Percentiles rank a stretch among this genome's conserved stretches.
Evolutionary conservation across 1,140 invertebrate species (phyloP).

Genomic region (Macrotrachela quadricornifera): DNA sequence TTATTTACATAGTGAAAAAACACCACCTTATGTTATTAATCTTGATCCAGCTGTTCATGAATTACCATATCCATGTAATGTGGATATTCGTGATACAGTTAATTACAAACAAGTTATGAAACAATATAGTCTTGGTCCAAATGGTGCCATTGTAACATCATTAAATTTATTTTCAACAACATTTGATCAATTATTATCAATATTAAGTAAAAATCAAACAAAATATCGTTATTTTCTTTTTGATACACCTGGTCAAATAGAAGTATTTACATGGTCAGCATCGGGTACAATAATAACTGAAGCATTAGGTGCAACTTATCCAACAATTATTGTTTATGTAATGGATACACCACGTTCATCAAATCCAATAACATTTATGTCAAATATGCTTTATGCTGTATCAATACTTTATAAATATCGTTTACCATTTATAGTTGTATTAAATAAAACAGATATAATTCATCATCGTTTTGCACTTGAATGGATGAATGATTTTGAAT

Average conservation of each 20-base stretch:
- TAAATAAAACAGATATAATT: slow-evolving; percentile 90
- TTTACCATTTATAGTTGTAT: slow-evolving; percentile 76
- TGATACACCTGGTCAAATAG: slow-evolving; percentile 95
- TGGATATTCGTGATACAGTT: slow-evolving; percentile 89
- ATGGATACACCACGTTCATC: slow-evolving; percentile 74
- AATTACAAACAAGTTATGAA: slow-evolving; percentile 99
- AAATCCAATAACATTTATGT: slow-evolving; percentile 93
- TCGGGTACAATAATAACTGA: slow-evolving; percentile 92
- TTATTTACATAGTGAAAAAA: slow-evolving; percentile 1
- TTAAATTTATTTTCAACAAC: slow-evolving; percentile 90
- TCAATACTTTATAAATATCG: slow-evolving; percentile 97
- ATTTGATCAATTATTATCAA: slow-evolving; percentile 56
- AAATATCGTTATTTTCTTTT: slow-evolving; percentile 56
- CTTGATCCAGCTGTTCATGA: slow-evolving; percentile 74
- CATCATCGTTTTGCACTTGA: slow-evolving; percentile 66
- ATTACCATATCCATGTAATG: slow-evolving; percentile 75
- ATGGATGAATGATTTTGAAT: slow-evolving; percentile 91
- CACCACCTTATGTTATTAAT: slow-evolving; percentile 36
- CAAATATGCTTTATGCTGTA: slow-evolving; percentile 97
- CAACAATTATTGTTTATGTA: slow-evolving; percentile 80
- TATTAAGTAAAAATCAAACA: slow-evolving; percentile 48
- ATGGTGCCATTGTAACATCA: slow-evolving; percentile 89
- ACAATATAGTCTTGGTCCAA: slow-evolving; percentile 64
- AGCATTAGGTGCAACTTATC: slow-evolving; percentile 62
- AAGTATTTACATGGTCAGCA: slow-evolving; percentile 97